These are phyloP conservation scores for Oryzias dopingdopingensis DNA, from an alignment of 2,797 vertebrate species.

Conservation along the genomic window DNA sequence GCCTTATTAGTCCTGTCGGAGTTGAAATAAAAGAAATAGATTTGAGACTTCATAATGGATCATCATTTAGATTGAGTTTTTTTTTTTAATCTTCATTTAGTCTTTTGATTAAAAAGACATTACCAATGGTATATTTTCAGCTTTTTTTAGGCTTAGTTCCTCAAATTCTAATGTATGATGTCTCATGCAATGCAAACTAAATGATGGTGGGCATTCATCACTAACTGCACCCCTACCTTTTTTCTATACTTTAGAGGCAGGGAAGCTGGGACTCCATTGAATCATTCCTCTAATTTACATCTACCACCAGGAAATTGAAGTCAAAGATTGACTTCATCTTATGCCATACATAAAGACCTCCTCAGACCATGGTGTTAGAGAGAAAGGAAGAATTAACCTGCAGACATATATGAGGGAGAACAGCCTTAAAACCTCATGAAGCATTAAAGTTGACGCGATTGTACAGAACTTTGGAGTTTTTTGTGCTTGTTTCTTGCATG, in stretches of 20 bases:
- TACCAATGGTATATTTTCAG: no score
- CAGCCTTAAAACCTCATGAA: constrained; percentile 49
- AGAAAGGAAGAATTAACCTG: constrained; percentile 66
- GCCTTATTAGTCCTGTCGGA: no score
- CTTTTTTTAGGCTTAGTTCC: no score
- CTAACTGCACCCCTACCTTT: constrained; percentile 38
- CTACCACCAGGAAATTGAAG: constrained; percentile 73
- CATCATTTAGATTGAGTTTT: no score
- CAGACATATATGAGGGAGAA: constrained; percentile 49
- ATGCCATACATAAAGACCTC: constrained; percentile 65
- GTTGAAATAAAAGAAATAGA: no score
- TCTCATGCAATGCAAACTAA: constrained; percentile 18
- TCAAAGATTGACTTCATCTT: constrained; percentile 75
- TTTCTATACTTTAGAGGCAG: constrained; percentile 41
- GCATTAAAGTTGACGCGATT: constrained; percentile 31
- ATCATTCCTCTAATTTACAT: constrained; percentile 74
- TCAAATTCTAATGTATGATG: neutral
- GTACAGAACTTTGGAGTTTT: constrained; percentile 13
- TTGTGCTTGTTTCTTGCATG: neutral
- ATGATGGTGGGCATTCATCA: constrained; percentile 48
- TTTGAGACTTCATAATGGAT: no score
- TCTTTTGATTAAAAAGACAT: no score
- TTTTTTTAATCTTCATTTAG: no score
- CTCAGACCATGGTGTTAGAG: constrained; percentile 57
- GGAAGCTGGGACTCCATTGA: constrained; percentile 48